phyloP scores from a whole-genome alignment of 2,797 vertebrate genomes.

The Coregonus sp. region DNA sequence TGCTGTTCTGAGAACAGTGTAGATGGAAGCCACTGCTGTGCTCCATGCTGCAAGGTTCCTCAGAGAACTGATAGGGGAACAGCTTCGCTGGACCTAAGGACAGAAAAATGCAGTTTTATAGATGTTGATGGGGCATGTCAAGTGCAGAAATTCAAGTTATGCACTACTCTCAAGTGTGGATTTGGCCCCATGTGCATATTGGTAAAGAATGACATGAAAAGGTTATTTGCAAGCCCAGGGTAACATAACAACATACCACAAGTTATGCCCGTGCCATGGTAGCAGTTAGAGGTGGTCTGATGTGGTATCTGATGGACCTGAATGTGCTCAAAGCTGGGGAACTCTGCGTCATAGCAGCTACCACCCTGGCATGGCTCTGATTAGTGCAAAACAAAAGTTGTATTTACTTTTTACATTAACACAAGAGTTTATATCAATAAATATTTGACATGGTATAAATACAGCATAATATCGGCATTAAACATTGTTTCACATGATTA shows the following conservation, averaged over 20 bases:
- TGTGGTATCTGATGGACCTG: constrained; percentile 40
- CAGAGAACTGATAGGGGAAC: constrained; percentile 79
- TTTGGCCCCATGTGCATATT: not conserved
- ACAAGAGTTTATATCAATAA: too few relatives aligned
- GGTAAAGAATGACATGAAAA: not conserved
- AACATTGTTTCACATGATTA: not conserved
- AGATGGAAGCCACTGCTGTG: constrained; percentile 59
- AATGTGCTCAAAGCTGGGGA: constrained; percentile 79
- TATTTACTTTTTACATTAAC: not conserved
- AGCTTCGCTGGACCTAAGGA: constrained; percentile 76
- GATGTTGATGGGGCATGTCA: too few relatives aligned
- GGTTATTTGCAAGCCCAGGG: not conserved
- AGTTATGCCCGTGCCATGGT: constrained; percentile 65
- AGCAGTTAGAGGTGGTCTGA: constrained; percentile 73
- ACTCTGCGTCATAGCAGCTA: constrained; percentile 78
- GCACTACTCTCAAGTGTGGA: too few relatives aligned
- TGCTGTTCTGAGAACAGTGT: constrained; percentile 69
- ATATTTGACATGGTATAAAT: too few relatives aligned
- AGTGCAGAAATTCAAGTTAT: too few relatives aligned
- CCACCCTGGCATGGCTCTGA: constrained; percentile 62
- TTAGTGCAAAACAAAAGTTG: not conserved
- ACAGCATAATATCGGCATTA: not conserved
- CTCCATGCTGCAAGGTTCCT: constrained; percentile 71
- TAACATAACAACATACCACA: constrained; percentile 70
- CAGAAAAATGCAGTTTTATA: not conserved